Base-by-base conservation (phyloP, 2,888 invertebrate species). In the Gastracanthus pulcherrimus region DNA sequence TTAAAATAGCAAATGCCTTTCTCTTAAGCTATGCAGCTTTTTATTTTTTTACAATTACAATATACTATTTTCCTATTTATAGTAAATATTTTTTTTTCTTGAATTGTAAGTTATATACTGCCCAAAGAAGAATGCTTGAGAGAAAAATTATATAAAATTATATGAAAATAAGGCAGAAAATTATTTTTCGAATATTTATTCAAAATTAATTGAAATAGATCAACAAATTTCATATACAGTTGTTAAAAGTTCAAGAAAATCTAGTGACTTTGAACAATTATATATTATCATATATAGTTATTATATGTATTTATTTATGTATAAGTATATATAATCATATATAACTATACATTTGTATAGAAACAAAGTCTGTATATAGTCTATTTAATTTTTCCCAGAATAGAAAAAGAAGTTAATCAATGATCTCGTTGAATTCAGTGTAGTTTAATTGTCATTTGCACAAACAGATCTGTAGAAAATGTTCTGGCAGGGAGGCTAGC, bases 381-480 rank as follows among this genome's bases (percentile, higher is more conserved):
- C 26, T 55, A 11, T 51, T 29, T 31, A 29, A 72, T 66, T 79
- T 70, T 78, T 79, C 45, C 41, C 72, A 19, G 26, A 29, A 11
- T 23, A 64, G 36, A 48, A 58, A 70, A 29, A 60, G 36, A 31
- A 16, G 34, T 51, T 51, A 55, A 60, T 77, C 62, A 41, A 70
- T 75, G 48, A 71, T 76, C 55, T 71, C 36, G 19, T 74, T 71
- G n/a, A 55, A 75, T 71, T 72, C 60, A 67, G 26, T 72, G n/a
- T 45, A 78, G 55, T 70, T 84, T 69, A 84, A 86, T 84, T 85
- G 86, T 87, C 86, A 84, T 85, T 84, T 85, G 86, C 86, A 86
- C 86, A 87, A 86, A 85, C 41, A 76, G 55, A 80, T 70, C 51
- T 74, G 38, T 69, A 67, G 45, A 64, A 38, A 11, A 41, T 41